phyloP scores from a whole-genome alignment of 2,113 vertebrate species.

The Motacilla alba region DNA sequence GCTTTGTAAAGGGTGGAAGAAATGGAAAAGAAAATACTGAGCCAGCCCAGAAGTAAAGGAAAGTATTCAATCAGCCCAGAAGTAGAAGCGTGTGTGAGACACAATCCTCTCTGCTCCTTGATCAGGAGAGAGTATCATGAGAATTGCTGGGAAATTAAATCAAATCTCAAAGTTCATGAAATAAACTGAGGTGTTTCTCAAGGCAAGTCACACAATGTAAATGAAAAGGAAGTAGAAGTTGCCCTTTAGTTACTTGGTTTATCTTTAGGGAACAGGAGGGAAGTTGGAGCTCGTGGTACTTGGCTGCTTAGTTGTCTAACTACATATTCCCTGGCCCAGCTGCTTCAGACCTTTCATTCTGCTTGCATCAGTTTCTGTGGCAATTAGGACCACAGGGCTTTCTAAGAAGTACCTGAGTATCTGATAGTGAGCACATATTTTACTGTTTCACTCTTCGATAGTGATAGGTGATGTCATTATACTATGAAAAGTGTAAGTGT shows the following conservation, averaged over 20 bases:
- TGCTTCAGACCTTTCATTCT: not conserved
- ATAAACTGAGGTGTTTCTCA: not conserved
- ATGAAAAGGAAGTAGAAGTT: not conserved
- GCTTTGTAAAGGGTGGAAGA: not conserved
- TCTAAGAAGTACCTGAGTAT: not conserved
- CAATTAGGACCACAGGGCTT: not conserved
- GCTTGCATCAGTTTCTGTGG: not conserved
- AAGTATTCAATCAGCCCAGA: not conserved
- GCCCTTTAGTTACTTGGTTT: not conserved
- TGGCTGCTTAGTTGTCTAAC: not conserved
- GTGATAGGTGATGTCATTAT: not conserved
- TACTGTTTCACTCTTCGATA: accelerated
- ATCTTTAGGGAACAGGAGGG: not conserved
- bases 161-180: not conserved
- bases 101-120: not conserved
- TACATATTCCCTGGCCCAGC: not conserved
- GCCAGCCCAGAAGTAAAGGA: not conserved
- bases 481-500: not conserved
- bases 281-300: not conserved
- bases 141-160: not conserved
- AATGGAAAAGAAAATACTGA: not conserved
- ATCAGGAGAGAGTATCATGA: not conserved
- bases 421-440: not conserved
- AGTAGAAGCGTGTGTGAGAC: not conserved
- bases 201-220: not conserved